phyloP scores from a whole-genome alignment of 2,888 invertebrate genomes.

The Dugesia japonica region DNA sequence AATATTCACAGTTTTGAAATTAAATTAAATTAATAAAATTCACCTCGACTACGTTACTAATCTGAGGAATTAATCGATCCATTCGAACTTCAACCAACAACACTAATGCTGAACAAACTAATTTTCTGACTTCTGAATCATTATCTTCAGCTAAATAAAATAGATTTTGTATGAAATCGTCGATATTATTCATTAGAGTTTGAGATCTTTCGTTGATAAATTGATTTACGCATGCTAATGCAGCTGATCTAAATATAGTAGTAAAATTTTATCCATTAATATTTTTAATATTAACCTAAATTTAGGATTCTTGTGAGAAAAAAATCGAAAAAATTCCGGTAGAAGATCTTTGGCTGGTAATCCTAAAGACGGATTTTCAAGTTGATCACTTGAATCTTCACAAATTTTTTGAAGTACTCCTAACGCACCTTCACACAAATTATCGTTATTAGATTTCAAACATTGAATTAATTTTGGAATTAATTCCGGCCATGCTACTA shows the following conservation, averaged over 20 bases:
- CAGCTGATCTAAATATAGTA: constrained; percentile 59
- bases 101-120: constrained; percentile 88
- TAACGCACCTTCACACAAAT: constrained; percentile 92
- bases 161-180: constrained; percentile 71
- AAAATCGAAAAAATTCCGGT: constrained; percentile 90
- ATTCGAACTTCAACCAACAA: constrained; percentile 84
- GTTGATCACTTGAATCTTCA: constrained; percentile 82
- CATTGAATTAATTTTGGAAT: constrained; percentile 76
- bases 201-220: constrained; percentile 84
- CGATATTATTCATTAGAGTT: constrained; percentile 80
- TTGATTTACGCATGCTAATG: constrained; percentile 93
- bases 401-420: constrained; percentile 95
- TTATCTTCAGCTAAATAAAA: constrained; percentile 85
- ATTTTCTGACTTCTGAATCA: constrained; percentile 87
- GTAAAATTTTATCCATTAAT: no score
- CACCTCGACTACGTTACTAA: constrained; percentile 84
- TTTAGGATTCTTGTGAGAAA: constrained; percentile 77
- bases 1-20: constrained; percentile 11
- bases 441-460: constrained; percentile 83
- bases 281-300: no score
- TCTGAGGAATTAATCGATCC: constrained; percentile 79
- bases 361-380: constrained; percentile 72
- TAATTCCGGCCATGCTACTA: constrained; percentile 70
- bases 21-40: constrained; percentile 35
- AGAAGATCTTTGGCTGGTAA: constrained; percentile 80